Conservation (phyloP, 2,113 vertebrate species). For the Lycaon pictus region DNA sequence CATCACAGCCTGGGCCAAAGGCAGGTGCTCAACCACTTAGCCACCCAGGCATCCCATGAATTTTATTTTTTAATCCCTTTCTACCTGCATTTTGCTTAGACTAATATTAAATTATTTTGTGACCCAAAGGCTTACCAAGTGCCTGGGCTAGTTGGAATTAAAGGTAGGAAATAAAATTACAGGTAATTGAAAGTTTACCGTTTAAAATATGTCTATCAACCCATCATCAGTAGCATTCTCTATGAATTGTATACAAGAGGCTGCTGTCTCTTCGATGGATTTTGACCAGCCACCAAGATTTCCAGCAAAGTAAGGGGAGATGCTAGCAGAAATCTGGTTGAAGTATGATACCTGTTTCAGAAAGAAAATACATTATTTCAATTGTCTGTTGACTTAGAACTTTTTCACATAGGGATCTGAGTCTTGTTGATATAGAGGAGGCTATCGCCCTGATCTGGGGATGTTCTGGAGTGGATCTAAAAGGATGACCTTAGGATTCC, state of each 20-base stretch:
- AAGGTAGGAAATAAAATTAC: neutral
- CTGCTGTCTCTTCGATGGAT: conserved; percentile 88
- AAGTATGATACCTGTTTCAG: conserved; percentile 88
- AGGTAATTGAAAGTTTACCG: neutral
- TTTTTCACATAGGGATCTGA: neutral
- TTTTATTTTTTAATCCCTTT: conserved; percentile 45
- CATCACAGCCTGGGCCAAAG: too few relatives aligned
- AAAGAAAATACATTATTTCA: conserved; percentile 67
- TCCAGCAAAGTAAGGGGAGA: conserved; percentile 87
- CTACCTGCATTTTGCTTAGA: neutral
- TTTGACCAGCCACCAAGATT: conserved; percentile 88
- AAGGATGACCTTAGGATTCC: neutral
- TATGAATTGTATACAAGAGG: conserved; percentile 88
- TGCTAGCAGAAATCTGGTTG: conserved; percentile 85
- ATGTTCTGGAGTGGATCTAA: neutral
- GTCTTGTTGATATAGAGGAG: neutral
- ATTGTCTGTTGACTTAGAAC: conserved; percentile 10
- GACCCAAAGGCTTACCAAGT: neutral
- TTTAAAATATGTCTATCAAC: conserved; percentile 1
- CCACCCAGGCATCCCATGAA: too few relatives aligned
- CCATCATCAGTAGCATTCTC: conserved; percentile 58
- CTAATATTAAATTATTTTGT: neutral
- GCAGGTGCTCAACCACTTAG: too few relatives aligned
- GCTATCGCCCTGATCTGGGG: neutral
- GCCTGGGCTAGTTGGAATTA: conserved; percentile 43